phyloP scores from a whole-genome alignment of 1,140 invertebrate genomes.

The Holotrichia oblita region DNA sequence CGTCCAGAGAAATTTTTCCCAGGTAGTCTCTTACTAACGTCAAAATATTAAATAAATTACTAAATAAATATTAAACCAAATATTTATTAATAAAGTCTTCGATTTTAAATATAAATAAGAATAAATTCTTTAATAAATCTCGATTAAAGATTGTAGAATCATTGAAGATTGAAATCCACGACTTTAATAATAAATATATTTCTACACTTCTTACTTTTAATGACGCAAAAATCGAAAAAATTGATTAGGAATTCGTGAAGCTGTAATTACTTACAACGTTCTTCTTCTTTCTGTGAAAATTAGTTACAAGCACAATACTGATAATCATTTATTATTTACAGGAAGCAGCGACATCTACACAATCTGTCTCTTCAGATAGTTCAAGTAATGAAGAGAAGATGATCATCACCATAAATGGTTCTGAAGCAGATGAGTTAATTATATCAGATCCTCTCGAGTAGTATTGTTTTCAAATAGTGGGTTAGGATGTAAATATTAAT shows the following conservation, averaged over 20 bases:
- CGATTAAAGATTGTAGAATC: neutral
- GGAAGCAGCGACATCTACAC: slow-evolving; percentile 71
- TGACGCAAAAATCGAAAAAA: neutral
- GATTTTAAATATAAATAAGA: neutral
- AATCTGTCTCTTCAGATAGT: slow-evolving; percentile 69
- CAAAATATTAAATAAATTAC: neutral
- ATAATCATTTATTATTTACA: slow-evolving; percentile 51
- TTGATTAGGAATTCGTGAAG: neutral
- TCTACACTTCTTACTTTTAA: neutral
- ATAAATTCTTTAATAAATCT: neutral
- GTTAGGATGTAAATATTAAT: neutral
- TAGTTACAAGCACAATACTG: neutral
- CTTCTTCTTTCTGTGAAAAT: slow-evolving; percentile 37
- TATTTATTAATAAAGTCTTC: neutral
- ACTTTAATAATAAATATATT: neutral
- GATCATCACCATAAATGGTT: slow-evolving; percentile 69
- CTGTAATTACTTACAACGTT: neutral
- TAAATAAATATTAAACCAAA: neutral
- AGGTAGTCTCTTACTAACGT: slow-evolving; percentile 51
- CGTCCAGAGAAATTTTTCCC: slow-evolving; percentile 59
- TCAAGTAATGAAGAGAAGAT: slow-evolving; percentile 74
- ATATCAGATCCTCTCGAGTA: slow-evolving; percentile 59
- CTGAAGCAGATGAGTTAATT: slow-evolving; percentile 59
- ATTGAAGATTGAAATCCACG: neutral
- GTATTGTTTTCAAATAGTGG: slow-evolving; percentile 14